Evolutionary conservation across 2,888 invertebrate genomes (phyloP).

Genomic region (Dexiosoma caninum): DNA sequence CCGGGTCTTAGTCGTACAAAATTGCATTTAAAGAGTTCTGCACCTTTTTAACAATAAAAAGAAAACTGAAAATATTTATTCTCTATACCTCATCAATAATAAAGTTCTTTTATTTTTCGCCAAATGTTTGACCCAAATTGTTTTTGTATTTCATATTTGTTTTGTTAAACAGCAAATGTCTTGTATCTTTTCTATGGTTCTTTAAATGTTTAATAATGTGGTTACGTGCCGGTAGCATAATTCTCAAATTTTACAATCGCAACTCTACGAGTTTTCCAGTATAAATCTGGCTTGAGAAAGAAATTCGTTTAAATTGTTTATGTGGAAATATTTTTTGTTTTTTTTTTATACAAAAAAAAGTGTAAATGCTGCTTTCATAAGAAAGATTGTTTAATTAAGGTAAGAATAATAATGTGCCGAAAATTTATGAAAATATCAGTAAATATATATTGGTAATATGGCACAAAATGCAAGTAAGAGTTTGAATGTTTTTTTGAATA

Average conservation of each 20-base stretch:
- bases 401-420: background rate
- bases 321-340: no score
- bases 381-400: background rate
- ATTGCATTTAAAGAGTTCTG: slow-evolving; percentile 20
- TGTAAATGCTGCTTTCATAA: no score
- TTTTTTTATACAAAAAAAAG: no score
- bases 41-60: background rate
- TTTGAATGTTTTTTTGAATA: no score
- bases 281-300: slow-evolving; percentile 33
- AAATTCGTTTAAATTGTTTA: slow-evolving; percentile 31
- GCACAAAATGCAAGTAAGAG: no score
- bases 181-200: slow-evolving; percentile 19
- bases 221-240: slow-evolving; percentile 52
- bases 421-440: no score
- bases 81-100: background rate
- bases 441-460: no score
- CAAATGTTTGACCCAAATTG: slow-evolving; percentile 48
- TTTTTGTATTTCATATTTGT: background rate
- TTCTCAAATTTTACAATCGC: slow-evolving; percentile 24
- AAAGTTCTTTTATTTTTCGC: slow-evolving; percentile 30
- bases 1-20: slow-evolving; percentile 3
- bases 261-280: background rate
- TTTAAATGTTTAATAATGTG: slow-evolving; percentile 51
- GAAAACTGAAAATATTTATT: background rate
- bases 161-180: slow-evolving; percentile 4